A percentile compares a stretch with the other conserved stretches of the same genome.
Conservation (phyloP, 30 jellyfish, hydroid and myxozoan genomes). For the Chrysaora quinquecirrha region DNA sequence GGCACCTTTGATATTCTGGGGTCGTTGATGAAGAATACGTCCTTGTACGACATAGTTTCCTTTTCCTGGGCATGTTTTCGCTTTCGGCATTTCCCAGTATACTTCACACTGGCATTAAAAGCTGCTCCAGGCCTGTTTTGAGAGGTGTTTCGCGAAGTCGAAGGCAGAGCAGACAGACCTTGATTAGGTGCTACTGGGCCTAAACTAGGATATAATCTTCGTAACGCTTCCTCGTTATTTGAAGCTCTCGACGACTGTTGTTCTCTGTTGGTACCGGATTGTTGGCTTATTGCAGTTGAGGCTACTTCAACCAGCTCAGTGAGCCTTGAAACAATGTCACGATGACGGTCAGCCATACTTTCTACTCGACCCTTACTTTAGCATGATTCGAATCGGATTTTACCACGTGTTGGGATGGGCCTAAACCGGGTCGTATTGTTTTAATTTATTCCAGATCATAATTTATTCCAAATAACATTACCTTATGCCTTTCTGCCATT, state of each 20-base stretch:
- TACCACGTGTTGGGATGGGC: too few species aligned
- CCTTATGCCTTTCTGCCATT: too few species aligned
- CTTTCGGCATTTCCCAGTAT: not conserved
- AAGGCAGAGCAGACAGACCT: not conserved
- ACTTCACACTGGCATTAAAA: not conserved
- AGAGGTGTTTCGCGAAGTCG: not conserved
- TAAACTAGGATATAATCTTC: not conserved
- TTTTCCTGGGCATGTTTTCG: not conserved
- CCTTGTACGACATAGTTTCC: slow-evolving; percentile 24
- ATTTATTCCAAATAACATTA: too few species aligned
- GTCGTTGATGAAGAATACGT: slow-evolving; percentile 14
- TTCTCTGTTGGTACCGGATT: not conserved
- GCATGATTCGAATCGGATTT: too few species aligned
- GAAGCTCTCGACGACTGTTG: not conserved
- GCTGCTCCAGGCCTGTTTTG: not conserved
- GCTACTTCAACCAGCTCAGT: not conserved
- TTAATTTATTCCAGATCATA: too few species aligned
- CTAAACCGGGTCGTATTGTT: too few species aligned
- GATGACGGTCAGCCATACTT: too few species aligned
- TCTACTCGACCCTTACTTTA: not conserved
- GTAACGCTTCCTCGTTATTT: not conserved
- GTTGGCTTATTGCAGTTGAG: not conserved
- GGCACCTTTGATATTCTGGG: slow-evolving; percentile 20
- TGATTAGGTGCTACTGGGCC: not conserved
- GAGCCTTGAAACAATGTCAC: not conserved